Evolutionary conservation across 2,113 vertebrate genomes (phyloP).

Genomic region (Aegotheles bennettii): DNA sequence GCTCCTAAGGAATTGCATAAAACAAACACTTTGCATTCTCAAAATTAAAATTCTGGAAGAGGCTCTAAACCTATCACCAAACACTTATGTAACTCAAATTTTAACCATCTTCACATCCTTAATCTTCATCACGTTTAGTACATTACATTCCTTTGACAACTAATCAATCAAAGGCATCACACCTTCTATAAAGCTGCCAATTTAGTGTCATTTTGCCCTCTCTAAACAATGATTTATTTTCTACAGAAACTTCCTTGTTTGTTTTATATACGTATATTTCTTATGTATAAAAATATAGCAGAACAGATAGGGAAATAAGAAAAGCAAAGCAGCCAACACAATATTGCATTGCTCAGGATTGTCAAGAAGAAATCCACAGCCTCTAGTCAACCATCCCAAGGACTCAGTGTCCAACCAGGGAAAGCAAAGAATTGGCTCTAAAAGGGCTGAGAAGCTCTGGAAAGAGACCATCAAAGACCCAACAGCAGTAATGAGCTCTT

Average conservation of each 20-base stretch:
- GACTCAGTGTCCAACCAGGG: background rate
- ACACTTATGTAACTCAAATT: slow-evolving; percentile 54
- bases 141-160: slow-evolving; percentile 66
- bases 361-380: background rate
- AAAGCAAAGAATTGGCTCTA: background rate
- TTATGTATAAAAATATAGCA: background rate
- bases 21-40: slow-evolving; percentile 30
- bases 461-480: background rate
- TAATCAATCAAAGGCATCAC: slow-evolving; percentile 69
- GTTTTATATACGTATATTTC: slow-evolving; percentile 2
- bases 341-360: background rate
- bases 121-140: slow-evolving; percentile 60
- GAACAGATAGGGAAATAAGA: background rate
- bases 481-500: background rate
- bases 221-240: slow-evolving; percentile 57
- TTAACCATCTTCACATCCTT: slow-evolving; percentile 57
- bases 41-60: slow-evolving; percentile 42
- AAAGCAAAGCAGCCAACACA: background rate
- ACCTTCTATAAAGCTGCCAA: slow-evolving; percentile 57
- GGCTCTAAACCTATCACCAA: slow-evolving; percentile 30
- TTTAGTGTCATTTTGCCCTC: slow-evolving; percentile 53
- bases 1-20: slow-evolving; percentile 25
- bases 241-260: slow-evolving; percentile 61
- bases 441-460: background rate
- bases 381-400: background rate